These are phyloP conservation scores for Meghimatium bilineatum DNA, from an alignment of 2,888 invertebrate species.

Conservation along the genomic window DNA sequence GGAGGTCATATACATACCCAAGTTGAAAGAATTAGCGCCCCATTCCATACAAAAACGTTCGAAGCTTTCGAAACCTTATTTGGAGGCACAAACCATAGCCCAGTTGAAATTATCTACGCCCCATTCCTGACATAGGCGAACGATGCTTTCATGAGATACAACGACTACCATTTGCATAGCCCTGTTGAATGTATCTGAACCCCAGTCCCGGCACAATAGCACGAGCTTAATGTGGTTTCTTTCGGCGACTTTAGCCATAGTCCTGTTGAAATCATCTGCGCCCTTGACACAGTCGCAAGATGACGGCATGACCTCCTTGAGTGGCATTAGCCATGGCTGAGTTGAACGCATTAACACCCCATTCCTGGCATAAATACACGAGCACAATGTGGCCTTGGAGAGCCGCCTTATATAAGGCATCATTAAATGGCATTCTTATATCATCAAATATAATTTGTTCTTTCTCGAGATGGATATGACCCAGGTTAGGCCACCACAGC, in stretches of 20 bases:
- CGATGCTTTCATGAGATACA: too few species aligned
- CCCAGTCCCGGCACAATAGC: background rate
- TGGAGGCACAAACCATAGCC: too few species aligned
- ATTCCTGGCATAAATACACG: background rate
- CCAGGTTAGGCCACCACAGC: too few species aligned
- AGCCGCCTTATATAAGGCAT: slow-evolving; percentile 6
- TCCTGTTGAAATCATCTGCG: background rate
- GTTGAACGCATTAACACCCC: background rate
- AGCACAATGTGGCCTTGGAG: background rate
- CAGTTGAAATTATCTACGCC: too few species aligned
- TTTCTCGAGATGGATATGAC: background rate
- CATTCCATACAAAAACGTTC: too few species aligned
- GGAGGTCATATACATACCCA: too few species aligned
- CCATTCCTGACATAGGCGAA: too few species aligned
- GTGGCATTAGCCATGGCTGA: background rate
- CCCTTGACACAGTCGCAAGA: slow-evolving; percentile 1
- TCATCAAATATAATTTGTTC: background rate
- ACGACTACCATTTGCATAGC: too few species aligned
- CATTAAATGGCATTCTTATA: background rate
- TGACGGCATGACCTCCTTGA: background rate
- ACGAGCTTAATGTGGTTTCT: background rate
- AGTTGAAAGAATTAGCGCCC: too few species aligned
- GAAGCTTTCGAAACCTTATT: too few species aligned
- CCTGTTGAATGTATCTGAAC: too few species aligned
- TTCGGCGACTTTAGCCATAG: background rate